These are phyloP conservation scores for Lepus europaeus DNA, from an alignment of 2,113 vertebrate genomes.

Conservation along the genomic window DNA sequence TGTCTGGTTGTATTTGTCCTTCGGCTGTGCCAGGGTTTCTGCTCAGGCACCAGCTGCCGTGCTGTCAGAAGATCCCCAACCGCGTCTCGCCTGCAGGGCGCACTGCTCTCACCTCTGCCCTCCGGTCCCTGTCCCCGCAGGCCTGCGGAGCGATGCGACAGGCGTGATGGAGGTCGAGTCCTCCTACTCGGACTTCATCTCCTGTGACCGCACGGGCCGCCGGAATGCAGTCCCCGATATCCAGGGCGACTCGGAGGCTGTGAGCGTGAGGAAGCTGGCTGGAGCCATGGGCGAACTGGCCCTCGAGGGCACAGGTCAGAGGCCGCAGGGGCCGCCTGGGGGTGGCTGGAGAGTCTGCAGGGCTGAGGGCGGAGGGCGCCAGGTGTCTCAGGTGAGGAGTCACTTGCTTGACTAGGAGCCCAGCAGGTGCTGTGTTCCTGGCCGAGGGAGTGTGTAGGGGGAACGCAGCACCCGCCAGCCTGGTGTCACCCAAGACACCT, in stretches of 20 bases:
- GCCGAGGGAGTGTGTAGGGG: too few relatives aligned
- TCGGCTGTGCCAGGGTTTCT: background rate
- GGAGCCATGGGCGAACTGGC: constrained; percentile 90
- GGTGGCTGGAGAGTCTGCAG: too few relatives aligned
- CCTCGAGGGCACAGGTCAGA: constrained; percentile 86
- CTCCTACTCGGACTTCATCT: constrained; percentile 97
- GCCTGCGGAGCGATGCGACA: constrained; percentile 92
- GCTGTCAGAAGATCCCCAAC: background rate
- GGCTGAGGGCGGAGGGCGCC: too few relatives aligned
- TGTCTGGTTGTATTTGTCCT: background rate
- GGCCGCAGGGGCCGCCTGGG: background rate
- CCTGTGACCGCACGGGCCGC: constrained; percentile 95
- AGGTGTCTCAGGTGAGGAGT: too few relatives aligned
- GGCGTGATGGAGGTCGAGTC: constrained; percentile 97
- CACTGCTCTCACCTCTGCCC: background rate
- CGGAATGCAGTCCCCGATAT: constrained; percentile 98
- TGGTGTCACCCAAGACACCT: too few relatives aligned
- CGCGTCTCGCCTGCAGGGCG: too few relatives aligned
- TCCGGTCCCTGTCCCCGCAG: constrained; percentile 63
- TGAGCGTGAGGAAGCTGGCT: constrained; percentile 93
- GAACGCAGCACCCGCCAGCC: too few relatives aligned
- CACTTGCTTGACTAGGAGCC: too few relatives aligned
- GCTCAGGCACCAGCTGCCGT: background rate
- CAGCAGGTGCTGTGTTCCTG: too few relatives aligned
- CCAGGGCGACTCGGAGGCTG: constrained; percentile 86